A percentile compares a stretch with the other conserved stretches of the same genome.
phyloP scores from a whole-genome alignment of 2,113 vertebrate species.

The Nycticebus coucang region DNA sequence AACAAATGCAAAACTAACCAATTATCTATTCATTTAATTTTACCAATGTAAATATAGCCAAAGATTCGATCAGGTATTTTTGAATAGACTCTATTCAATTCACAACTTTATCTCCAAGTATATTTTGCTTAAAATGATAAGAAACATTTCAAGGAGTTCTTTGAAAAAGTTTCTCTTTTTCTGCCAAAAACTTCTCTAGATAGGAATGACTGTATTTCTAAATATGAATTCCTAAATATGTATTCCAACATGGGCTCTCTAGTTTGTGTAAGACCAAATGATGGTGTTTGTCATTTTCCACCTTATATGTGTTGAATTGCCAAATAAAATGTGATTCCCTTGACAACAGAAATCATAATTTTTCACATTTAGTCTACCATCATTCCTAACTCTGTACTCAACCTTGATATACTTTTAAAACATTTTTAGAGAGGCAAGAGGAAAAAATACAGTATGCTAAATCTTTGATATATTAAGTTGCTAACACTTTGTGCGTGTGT shows the following conservation, averaged over 20 bases:
- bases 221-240: background rate
- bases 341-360: background rate
- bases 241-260: background rate
- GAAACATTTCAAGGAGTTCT: background rate
- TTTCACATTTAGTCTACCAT: background rate
- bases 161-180: background rate
- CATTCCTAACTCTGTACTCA: background rate
- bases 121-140: slow-evolving; percentile 17
- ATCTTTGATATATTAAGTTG: background rate
- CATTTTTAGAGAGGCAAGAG: background rate
- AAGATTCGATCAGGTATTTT: background rate
- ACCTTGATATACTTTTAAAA: background rate
- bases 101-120: background rate
- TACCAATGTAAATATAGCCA: background rate
- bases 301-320: background rate
- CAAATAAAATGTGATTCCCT: background rate
- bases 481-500: background rate
- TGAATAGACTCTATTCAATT: background rate
- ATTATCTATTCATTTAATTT: background rate
- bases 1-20: slow-evolving; percentile 23
- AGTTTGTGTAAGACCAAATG: background rate
- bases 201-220: background rate
- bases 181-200: background rate
- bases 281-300: background rate
- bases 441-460: background rate